A percentile compares a stretch with the other conserved stretches of the same genome.
Evolutionary conservation across 2,888 invertebrate genomes (phyloP).

Genomic region (Aquatica leii): DNA sequence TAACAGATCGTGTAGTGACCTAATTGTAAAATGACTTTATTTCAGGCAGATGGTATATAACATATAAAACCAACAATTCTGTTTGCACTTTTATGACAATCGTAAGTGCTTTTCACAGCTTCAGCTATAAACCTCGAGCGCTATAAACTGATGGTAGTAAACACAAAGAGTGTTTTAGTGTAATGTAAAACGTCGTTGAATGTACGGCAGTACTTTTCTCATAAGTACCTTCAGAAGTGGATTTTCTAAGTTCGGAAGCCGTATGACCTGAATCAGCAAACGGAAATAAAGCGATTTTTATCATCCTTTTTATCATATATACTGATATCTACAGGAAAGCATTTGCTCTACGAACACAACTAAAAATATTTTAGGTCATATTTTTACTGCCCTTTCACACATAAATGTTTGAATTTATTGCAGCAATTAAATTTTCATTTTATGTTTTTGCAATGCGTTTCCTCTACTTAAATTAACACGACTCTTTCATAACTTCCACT

Average conservation of each 20-base stretch:
- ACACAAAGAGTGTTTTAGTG: constrained; percentile 48
- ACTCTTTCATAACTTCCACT: too few species aligned
- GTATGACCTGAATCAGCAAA: constrained; percentile 26
- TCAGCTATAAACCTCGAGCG: constrained; percentile 51
- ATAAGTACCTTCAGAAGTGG: constrained; percentile 26
- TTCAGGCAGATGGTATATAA: constrained; percentile 11
- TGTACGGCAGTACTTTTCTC: constrained; percentile 28
- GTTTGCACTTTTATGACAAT: constrained; percentile 33
- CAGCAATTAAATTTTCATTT: too few species aligned
- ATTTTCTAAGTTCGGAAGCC: constrained; percentile 25
- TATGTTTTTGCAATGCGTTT: too few species aligned
- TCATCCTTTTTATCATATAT: not conserved
- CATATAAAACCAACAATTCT: constrained; percentile 29
- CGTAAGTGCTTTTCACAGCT: constrained; percentile 50
- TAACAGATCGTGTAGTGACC: not conserved
- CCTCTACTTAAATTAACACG: too few species aligned
- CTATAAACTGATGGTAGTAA: constrained; percentile 52
- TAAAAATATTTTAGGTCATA: too few species aligned
- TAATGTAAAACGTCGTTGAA: constrained; percentile 48
- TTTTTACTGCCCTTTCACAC: too few species aligned
- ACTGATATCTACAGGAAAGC: too few species aligned
- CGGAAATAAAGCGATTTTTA: constrained; percentile 14
- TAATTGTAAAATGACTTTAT: constrained; percentile 9
- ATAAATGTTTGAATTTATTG: too few species aligned
- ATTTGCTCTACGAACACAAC: too few species aligned